Evolutionary conservation across 2,797 vertebrate genomes (phyloP).

Genomic region (Cossypha caffra): DNA sequence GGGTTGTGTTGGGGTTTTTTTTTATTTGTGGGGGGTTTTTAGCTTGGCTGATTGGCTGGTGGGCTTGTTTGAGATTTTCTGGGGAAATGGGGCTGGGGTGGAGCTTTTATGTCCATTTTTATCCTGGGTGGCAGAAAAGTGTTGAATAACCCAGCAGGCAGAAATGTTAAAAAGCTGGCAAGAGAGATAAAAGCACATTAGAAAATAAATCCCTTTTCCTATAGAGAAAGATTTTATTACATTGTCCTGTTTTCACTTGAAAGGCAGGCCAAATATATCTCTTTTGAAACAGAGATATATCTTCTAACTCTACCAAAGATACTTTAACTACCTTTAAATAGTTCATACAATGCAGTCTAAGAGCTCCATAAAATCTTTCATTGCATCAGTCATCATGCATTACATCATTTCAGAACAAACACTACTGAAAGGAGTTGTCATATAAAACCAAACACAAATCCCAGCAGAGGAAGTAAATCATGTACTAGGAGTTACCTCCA

Average conservation of each 20-base stretch:
- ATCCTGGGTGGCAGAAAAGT: background rate
- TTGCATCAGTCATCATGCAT: background rate
- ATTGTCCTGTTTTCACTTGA: background rate
- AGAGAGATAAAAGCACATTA: background rate
- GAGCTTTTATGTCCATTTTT: background rate
- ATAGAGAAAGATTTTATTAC: background rate
- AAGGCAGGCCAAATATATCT: background rate
- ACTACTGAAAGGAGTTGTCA: background rate
- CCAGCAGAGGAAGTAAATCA: background rate
- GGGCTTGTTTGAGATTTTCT: background rate
- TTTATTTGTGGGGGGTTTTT: fast-evolving
- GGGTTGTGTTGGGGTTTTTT: no score
- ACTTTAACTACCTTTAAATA: background rate
- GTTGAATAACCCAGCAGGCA: background rate
- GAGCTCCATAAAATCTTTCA: background rate
- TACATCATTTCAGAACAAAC: background rate
- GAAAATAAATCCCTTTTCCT: background rate
- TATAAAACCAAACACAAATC: background rate
- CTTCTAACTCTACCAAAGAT: background rate
- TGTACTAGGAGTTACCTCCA: background rate
- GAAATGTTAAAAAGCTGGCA: background rate
- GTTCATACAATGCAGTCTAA: background rate
- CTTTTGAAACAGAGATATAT: background rate
- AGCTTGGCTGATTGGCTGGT: background rate
- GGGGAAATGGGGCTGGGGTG: fast-evolving